A percentile compares a stretch with the other conserved stretches of the same genome.
Evolutionary conservation across 2,888 invertebrate genomes (phyloP).

Genomic region (Drosophila maculinotata): DNA sequence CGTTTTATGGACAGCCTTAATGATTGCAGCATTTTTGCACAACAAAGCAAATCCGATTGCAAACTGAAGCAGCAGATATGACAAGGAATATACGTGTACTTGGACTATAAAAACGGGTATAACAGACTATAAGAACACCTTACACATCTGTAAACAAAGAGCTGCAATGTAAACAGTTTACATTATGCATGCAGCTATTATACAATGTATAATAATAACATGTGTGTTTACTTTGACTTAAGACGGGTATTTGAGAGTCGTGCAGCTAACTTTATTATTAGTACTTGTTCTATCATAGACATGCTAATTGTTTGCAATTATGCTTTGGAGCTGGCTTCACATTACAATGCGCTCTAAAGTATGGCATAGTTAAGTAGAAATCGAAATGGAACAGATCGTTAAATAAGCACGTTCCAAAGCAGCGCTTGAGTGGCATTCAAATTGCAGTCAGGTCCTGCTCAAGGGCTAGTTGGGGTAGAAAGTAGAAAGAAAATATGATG

Average conservation of each 20-base stretch:
- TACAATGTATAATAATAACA: neutral
- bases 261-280: neutral
- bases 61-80: conserved; percentile 15
- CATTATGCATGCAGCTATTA: neutral
- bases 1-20: conserved; percentile 46
- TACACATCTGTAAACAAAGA: neutral
- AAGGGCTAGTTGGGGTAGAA: conserved; percentile 15
- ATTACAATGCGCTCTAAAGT: conserved; percentile 35
- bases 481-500: conserved; percentile 6
- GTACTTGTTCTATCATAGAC: conserved; percentile 24
- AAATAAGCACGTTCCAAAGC: conserved; percentile 46
- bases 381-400: conserved; percentile 41
- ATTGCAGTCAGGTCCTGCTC: conserved; percentile 26
- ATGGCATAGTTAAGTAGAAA: conserved; percentile 32
- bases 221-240: neutral
- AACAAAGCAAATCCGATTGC: conserved; percentile 37
- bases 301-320: conserved; percentile 80
- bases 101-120: conserved; percentile 6
- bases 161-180: neutral
- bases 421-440: conserved; percentile 24
- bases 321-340: conserved; percentile 64
- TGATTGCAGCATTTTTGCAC: conserved; percentile 47
- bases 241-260: conserved; percentile 25
- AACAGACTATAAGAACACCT: neutral
- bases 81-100: conserved; percentile 18